Conservation (phyloP, 2,113 vertebrate species). For the Clarias gariepinus region DNA sequence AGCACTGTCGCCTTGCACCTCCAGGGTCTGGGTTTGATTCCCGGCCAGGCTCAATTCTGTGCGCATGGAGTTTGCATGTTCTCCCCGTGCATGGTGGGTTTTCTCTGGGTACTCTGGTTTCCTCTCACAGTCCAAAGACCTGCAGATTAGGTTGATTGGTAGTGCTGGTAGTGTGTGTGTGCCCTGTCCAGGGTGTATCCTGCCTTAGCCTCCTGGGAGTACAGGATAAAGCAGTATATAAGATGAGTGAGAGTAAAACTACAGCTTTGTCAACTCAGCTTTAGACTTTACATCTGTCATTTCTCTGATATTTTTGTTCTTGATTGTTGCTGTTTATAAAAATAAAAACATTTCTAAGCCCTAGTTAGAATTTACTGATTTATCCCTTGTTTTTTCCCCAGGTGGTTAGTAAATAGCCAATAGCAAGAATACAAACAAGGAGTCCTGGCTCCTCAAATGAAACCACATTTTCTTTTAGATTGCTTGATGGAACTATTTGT, state of each 20-base stretch:
- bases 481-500: constrained; percentile 53
- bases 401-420: constrained; percentile 9
- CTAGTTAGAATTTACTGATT: constrained; percentile 25
- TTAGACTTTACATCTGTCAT: constrained; percentile 8
- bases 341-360: neutral
- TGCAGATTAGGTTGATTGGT: too few relatives aligned
- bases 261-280: neutral
- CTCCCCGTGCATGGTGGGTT: too few relatives aligned
- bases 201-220: too few relatives aligned
- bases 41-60: too few relatives aligned
- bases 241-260: neutral
- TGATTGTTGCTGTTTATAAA: neutral
- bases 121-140: too few relatives aligned
- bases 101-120: too few relatives aligned
- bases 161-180: too few relatives aligned
- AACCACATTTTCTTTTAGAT: constrained; percentile 38
- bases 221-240: too few relatives aligned
- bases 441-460: constrained; percentile 34
- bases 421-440: constrained; percentile 17
- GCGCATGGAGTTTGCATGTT: too few relatives aligned
- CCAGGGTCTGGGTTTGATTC: too few relatives aligned
- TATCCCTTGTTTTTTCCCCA: constrained; percentile 13
- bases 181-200: too few relatives aligned
- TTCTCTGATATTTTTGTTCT: neutral
- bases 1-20: too few relatives aligned